A percentile compares a stretch with the other conserved stretches of the same genome.
Evolutionary conservation across 2,888 invertebrate genomes (phyloP).

Genomic region (Ephialtes manifestator): DNA sequence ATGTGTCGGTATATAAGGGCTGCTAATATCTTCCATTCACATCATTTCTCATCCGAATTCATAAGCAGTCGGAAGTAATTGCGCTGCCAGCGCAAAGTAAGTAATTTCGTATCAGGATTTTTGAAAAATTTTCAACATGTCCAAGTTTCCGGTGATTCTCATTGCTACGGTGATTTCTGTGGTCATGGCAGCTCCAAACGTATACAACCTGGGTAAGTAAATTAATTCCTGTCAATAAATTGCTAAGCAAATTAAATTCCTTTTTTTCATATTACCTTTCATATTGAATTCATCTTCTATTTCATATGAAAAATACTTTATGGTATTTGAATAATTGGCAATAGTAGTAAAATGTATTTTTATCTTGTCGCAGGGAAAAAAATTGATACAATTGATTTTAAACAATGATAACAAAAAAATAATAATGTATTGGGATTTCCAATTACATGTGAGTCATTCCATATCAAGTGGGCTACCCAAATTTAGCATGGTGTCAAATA

Average conservation of each 20-base stretch:
- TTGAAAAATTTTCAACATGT: not conserved
- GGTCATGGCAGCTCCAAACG: not conserved
- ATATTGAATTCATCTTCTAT: too few species aligned
- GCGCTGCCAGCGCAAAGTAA: not conserved
- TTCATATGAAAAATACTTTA: too few species aligned
- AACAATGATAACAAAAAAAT: too few species aligned
- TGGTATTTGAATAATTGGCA: too few species aligned
- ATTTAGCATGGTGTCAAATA: too few species aligned
- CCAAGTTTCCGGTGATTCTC: not conserved
- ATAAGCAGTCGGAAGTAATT: constrained; percentile 1
- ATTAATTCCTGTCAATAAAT: not conserved
- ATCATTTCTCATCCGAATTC: not conserved
- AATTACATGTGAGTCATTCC: too few species aligned
- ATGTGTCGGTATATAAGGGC: not conserved
- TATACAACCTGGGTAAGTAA: not conserved
- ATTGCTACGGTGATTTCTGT: not conserved
- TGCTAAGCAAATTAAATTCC: not conserved
- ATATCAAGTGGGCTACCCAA: too few species aligned
- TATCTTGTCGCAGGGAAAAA: too few species aligned
- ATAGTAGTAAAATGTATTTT: too few species aligned
- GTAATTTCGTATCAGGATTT: not conserved
- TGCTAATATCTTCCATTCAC: not conserved
- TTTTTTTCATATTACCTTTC: too few species aligned
- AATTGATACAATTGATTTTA: too few species aligned
- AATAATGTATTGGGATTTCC: too few species aligned